These are phyloP conservation scores for Luscinia megarhynchos DNA, from an alignment of 2,797 vertebrate species.

Conservation along the genomic window DNA sequence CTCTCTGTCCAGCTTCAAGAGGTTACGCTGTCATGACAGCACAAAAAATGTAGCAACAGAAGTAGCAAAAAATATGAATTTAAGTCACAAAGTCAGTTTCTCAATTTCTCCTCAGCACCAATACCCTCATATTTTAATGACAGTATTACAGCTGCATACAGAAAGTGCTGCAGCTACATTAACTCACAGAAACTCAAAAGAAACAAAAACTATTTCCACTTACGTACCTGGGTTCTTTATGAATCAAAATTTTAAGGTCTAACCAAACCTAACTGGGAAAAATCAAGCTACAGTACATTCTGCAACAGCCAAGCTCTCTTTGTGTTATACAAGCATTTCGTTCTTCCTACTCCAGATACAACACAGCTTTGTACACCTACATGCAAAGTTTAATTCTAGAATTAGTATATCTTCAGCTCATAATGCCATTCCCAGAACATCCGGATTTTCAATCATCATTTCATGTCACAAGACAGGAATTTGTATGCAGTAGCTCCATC, in stretches of 20 bases:
- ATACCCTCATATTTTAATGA: not conserved
- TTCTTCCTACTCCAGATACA: not conserved
- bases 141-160: not conserved
- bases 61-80: not conserved
- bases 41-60: not conserved
- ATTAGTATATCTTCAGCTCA: not conserved
- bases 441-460: not conserved
- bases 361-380: slow-evolving; percentile 29
- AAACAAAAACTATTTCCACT: not conserved
- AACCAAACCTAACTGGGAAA: not conserved
- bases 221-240: not conserved
- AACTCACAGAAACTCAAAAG: not conserved
- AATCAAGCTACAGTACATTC: not conserved
- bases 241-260: not conserved
- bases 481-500: not conserved
- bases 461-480: not conserved
- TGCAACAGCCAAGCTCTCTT: not conserved
- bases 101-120: not conserved
- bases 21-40: not conserved
- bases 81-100: not conserved
- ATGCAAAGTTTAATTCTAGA: not conserved
- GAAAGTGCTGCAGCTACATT: not conserved
- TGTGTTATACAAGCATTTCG: not conserved
- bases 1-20: not conserved
- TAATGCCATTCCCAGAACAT: not conserved